Conservation (phyloP, 1,140 invertebrate genomes). For the Archivesica marissinica region DNA sequence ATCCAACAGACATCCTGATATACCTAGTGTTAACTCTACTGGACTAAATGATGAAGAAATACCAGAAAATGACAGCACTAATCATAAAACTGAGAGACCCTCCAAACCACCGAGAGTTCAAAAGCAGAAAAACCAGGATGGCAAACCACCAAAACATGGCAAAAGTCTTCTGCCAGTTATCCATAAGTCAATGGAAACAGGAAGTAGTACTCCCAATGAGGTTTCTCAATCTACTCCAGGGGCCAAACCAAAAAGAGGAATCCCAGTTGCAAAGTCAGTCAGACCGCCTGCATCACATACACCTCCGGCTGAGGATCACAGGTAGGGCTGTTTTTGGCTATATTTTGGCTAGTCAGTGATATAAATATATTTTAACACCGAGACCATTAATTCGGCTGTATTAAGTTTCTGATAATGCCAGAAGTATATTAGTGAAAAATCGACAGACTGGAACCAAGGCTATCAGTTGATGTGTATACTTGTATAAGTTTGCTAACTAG, state of each 20-base stretch:
- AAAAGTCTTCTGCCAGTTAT: slow-evolving; percentile 55
- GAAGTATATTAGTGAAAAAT: too few relatives aligned
- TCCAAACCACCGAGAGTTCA: slow-evolving; percentile 47
- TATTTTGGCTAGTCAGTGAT: too few relatives aligned
- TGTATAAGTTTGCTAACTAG: too few relatives aligned
- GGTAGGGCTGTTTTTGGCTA: slow-evolving; percentile 4
- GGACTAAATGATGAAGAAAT: not conserved
- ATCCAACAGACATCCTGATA: not conserved
- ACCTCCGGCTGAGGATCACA: slow-evolving; percentile 21
- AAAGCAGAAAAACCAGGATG: slow-evolving; percentile 52
- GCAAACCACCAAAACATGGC: slow-evolving; percentile 43
- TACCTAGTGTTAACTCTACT: not conserved
- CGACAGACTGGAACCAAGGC: too few relatives aligned
- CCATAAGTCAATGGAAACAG: slow-evolving; percentile 53
- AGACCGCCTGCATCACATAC: slow-evolving; percentile 12
- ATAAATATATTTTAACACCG: too few relatives aligned
- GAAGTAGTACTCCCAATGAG: slow-evolving; percentile 33
- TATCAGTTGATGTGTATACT: too few relatives aligned
- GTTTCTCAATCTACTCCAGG: slow-evolving; percentile 28
- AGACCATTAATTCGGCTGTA: too few relatives aligned
- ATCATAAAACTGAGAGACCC: slow-evolving; percentile 51
- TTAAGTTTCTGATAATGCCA: too few relatives aligned
- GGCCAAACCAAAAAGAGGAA: slow-evolving; percentile 51
- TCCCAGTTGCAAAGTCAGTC: slow-evolving; percentile 42
- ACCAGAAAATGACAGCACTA: not conserved